Conservation (phyloP, 1,140 invertebrate species). For the Drosophila athabasca region DNA sequence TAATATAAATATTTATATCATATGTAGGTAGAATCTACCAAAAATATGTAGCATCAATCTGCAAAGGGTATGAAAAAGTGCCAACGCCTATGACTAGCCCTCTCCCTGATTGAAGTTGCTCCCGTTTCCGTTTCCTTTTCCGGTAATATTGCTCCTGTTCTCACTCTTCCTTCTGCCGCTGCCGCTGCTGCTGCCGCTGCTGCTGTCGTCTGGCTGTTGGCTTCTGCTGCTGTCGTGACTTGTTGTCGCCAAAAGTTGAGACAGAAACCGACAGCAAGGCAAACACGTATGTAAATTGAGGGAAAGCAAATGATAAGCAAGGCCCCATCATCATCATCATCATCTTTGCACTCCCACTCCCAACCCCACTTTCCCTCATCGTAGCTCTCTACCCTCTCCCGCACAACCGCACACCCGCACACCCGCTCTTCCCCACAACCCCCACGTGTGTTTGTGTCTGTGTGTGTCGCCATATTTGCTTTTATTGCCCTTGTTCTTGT, state of each 20-base stretch:
- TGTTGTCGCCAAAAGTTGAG: slow-evolving; percentile 53
- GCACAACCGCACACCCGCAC: slow-evolving; percentile 35
- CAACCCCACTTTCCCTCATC: slow-evolving; percentile 25
- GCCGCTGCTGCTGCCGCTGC: slow-evolving; percentile 8
- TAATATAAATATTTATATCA: too few relatives aligned
- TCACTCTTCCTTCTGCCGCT: too few relatives aligned
- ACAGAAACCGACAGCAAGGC: slow-evolving; percentile 39
- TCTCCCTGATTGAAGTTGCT: too few relatives aligned
- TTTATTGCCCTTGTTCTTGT: slow-evolving; percentile 70
- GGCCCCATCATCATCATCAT: slow-evolving; percentile 23
- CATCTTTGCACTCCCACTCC: slow-evolving; percentile 44
- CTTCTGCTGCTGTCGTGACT: slow-evolving; percentile 41
- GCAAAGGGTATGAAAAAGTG: background rate
- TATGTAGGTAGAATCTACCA: too few relatives aligned
- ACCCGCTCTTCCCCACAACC: too few relatives aligned
- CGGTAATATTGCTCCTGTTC: slow-evolving; percentile 14
- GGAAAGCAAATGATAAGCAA: slow-evolving; percentile 65
- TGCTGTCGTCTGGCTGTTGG: background rate
- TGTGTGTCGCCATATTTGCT: slow-evolving; percentile 76
- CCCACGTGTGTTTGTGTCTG: too few relatives aligned
- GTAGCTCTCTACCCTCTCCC: slow-evolving; percentile 7
- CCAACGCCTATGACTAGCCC: too few relatives aligned
- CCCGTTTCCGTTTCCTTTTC: too few relatives aligned
- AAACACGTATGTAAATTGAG: slow-evolving; percentile 32
- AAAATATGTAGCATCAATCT: too few relatives aligned